Base-by-base conservation (phyloP, 2,888 invertebrate species). In the Epirrita christyi region DNA sequence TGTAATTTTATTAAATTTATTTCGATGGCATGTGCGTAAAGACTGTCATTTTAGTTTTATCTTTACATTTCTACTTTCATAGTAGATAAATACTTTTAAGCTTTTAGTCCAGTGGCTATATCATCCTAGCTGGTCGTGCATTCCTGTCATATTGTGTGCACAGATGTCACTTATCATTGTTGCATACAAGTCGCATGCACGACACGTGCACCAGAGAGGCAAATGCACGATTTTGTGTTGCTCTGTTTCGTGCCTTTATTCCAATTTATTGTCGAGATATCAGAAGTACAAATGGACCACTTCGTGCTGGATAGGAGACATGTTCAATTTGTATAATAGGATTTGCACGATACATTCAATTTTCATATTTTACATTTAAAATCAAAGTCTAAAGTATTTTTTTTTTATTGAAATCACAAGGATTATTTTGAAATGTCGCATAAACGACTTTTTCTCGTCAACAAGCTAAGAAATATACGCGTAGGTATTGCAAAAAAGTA, bases 251-350 rank as follows among this genome's bases (percentile, higher is more conserved):
- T 59, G 61, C 47, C 38, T 55, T 67, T 67, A 61, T 62, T 61
- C 61, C 64, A 56, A 67, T 67, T 64, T 68, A 66, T 68, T 52
- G 58, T 48, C 55, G 45, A 44, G 58, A 54, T 54, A 49, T 42
- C 49, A 37, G 29, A 41, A 6, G 32, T 45, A 54, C 53, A 59
- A 59, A 59, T 54, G 49, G 44, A 42, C 38, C 40, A 36, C 49
- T 48, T 49, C 44, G 48, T 32, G 40, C 44, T 21, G 27, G 45
- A 44, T 43, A 32, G n/a, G 9, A 21, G 36, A 45, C 41, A 45
- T 28, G 48, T 47, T 29, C 48, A 44, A 34, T 59, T 51, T 51
- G 51, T 46, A 21, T 57, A 57, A 48, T 53, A 37, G 37, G 13
- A 34, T 42, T 46, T 48, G 48, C 50, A 50, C 37, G 49, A 53